phyloP scores from a whole-genome alignment of 1,140 invertebrate genomes.

The Gonatopus flavifemur region DNA sequence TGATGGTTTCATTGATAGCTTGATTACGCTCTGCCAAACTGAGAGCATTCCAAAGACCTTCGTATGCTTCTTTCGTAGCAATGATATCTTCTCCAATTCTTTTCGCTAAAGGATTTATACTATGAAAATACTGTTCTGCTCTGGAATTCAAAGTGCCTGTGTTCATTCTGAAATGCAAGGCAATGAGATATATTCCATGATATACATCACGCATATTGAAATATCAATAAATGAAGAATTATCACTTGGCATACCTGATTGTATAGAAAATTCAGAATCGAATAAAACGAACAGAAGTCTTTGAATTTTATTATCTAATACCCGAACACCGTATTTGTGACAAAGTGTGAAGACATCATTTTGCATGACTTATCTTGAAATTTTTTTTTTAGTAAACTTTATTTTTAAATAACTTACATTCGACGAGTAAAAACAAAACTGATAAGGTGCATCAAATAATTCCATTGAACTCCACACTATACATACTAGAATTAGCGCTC shows the following conservation, averaged over 20 bases:
- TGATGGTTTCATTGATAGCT: constrained; percentile 74
- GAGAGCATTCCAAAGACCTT: constrained; percentile 69
- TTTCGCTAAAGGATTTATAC: constrained; percentile 68
- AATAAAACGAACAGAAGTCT: too few relatives aligned
- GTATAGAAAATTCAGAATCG: too few relatives aligned
- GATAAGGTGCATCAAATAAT: too few relatives aligned
- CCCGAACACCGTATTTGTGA: too few relatives aligned
- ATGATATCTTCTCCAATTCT: constrained; percentile 70
- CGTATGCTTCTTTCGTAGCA: constrained; percentile 68
- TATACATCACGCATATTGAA: not conserved
- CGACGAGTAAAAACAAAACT: too few relatives aligned
- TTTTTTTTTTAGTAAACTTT: too few relatives aligned
- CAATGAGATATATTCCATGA: not conserved
- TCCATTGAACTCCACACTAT: too few relatives aligned
- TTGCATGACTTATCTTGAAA: too few relatives aligned
- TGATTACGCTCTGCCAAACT: constrained; percentile 70
- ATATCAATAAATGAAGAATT: not conserved
- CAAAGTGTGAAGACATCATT: too few relatives aligned
- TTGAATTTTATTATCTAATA: too few relatives aligned
- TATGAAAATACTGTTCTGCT: constrained; percentile 72
- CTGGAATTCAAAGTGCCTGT: constrained; percentile 37
- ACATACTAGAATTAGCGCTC: too few relatives aligned
- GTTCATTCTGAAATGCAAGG: constrained; percentile 30
- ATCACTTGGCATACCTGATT: not conserved
- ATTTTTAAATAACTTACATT: too few relatives aligned